Conservation (phyloP, 1,140 invertebrate genomes). For the Papilio helenus region DNA sequence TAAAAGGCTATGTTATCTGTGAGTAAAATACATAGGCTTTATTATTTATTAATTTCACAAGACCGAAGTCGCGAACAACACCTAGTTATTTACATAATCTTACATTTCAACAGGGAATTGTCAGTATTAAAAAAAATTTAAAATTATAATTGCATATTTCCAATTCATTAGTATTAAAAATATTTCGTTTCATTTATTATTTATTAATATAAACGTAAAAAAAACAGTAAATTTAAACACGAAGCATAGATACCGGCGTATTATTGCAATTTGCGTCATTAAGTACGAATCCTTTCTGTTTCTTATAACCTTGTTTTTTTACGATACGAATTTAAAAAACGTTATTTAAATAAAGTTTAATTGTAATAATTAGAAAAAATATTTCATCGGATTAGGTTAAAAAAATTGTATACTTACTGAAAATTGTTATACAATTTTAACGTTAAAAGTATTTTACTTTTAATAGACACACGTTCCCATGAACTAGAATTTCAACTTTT, state of each 20-base stretch:
- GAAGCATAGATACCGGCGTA: not conserved
- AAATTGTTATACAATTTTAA: constrained; percentile 2
- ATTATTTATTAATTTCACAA: too few species aligned
- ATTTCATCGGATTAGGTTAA: constrained; percentile 1
- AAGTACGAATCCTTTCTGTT: not conserved
- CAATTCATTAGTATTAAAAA: not conserved
- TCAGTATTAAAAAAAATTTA: not conserved
- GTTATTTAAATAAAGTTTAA: not conserved
- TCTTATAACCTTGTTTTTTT: not conserved
- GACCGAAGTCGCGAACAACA: too few species aligned
- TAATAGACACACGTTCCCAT: not conserved
- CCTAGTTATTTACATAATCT: not conserved
- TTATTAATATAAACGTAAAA: not conserved
- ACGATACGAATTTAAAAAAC: not conserved
- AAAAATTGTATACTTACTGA: not conserved
- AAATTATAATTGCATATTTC: not conserved
- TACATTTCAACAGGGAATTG: not conserved
- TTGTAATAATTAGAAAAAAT: not conserved
- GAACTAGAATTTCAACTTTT: constrained; percentile 6
- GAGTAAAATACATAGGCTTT: too few species aligned
- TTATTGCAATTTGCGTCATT: not conserved
- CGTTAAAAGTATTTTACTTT: not conserved
- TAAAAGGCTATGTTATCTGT: too few species aligned
- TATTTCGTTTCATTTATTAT: not conserved
- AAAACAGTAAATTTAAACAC: not conserved